Conservation (phyloP, 2,113 vertebrate species). For the Eudyptes chrysolophus region DNA sequence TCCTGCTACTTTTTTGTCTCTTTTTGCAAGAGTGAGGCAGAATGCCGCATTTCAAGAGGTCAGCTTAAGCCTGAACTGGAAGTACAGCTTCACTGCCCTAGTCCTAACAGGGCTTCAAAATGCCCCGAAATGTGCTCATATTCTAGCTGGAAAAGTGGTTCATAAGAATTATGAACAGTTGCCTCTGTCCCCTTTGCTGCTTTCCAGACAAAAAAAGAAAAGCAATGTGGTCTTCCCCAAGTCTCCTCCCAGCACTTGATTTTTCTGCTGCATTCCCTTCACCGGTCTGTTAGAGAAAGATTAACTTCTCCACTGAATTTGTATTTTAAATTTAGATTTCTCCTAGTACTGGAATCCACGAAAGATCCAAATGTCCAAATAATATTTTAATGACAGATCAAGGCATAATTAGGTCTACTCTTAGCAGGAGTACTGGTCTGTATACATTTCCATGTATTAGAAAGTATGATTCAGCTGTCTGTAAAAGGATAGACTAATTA, state of each 20-base stretch:
- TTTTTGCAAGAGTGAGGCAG: neutral
- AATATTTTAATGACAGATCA: slow-evolving; percentile 53
- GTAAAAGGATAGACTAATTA: slow-evolving; percentile 61
- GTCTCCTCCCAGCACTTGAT: neutral
- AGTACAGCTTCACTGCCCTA: neutral
- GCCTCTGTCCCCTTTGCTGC: neutral
- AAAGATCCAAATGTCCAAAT: slow-evolving; percentile 40
- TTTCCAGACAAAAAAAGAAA: neutral
- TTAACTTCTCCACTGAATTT: neutral
- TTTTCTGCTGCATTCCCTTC: neutral
- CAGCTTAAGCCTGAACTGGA: neutral
- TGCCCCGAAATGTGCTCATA: neutral
- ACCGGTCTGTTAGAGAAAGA: neutral
- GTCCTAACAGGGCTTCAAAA: neutral
- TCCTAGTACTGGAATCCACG: neutral
- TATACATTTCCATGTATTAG: slow-evolving; percentile 64
- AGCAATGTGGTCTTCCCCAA: neutral
- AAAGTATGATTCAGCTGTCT: slow-evolving; percentile 65
- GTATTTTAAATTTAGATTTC: slow-evolving; percentile 27
- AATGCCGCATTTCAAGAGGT: neutral
- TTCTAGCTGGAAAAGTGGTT: neutral
- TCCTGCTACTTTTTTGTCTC: neutral
- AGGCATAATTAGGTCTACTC: slow-evolving; percentile 44
- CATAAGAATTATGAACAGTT: neutral
- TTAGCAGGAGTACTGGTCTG: slow-evolving; percentile 51